Conservation (phyloP, 2,113 vertebrate species). For the Oenanthe oenanthe region DNA sequence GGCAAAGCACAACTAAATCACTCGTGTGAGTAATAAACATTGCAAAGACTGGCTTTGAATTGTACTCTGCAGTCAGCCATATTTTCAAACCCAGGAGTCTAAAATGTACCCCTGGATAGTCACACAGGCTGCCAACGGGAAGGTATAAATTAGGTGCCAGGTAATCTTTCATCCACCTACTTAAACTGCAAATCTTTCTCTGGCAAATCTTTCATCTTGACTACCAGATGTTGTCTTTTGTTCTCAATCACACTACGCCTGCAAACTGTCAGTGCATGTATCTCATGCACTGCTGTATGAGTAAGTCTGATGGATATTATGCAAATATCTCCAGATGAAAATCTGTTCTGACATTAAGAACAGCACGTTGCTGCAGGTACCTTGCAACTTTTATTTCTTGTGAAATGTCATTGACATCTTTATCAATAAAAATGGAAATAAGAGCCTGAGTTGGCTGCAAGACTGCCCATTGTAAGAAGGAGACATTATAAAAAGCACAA, state of each 20-base stretch:
- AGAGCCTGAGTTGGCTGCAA: neutral
- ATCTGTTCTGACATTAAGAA: neutral
- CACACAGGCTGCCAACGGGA: neutral
- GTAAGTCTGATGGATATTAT: neutral
- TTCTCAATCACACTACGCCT: neutral
- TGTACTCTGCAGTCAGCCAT: neutral
- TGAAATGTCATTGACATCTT: neutral
- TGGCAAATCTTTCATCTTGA: neutral
- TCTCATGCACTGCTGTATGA: neutral
- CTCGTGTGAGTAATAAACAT: fast-evolving
- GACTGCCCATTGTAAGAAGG: neutral
- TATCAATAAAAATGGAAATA: neutral
- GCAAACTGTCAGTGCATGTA: neutral
- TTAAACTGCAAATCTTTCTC: neutral
- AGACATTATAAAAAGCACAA: neutral
- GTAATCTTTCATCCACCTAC: neutral
- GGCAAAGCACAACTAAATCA: neutral
- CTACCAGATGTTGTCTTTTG: neutral
- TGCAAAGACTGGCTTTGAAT: neutral
- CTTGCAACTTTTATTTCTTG: neutral
- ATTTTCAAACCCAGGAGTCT: neutral
- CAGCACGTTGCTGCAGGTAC: neutral
- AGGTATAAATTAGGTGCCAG: neutral
- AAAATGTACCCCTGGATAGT: neutral
- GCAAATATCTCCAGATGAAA: neutral